A percentile compares a stretch with the other conserved stretches of the same genome.
phyloP scores from a whole-genome alignment of 2,113 vertebrate species.

The Conger conger region DNA sequence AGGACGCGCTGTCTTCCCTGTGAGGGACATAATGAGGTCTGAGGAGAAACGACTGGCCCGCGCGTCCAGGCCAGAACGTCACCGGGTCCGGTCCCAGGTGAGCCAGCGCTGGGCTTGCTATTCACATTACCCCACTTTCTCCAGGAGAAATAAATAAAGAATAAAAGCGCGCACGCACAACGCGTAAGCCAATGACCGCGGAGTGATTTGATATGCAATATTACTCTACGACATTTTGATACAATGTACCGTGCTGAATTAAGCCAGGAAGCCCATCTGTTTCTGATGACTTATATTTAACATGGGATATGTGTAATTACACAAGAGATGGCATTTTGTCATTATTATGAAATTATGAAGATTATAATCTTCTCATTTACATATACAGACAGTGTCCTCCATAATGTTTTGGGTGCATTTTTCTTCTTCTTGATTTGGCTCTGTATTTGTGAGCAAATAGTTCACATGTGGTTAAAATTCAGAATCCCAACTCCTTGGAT shows the following conservation, averaged over 20 bases:
- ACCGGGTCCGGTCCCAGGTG: not conserved
- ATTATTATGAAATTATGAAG: not conserved
- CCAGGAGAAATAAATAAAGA: not conserved
- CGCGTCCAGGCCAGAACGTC: not conserved
- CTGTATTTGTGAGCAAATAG: no score
- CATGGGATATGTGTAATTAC: not conserved
- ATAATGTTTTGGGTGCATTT: no score
- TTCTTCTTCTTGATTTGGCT: no score
- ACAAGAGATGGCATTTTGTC: not conserved
- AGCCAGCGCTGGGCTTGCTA: not conserved
- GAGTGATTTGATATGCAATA: slow-evolving; percentile 1
- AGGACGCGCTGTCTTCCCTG: not conserved
- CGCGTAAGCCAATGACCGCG: not conserved
- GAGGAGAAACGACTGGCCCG: not conserved
- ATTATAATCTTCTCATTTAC: no score
- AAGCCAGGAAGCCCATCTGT: not conserved
- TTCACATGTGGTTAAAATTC: no score
- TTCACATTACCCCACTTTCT: slow-evolving; percentile 5
- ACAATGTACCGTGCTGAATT: not conserved
- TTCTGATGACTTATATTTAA: not conserved
- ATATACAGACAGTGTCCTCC: no score
- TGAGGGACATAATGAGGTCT: not conserved
- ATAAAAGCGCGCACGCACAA: no score
- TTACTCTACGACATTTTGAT: not conserved
- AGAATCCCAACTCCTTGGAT: no score